These are phyloP conservation scores for Nymphalis urticae DNA, from an alignment of 2,888 invertebrate species.

Conservation along the genomic window DNA sequence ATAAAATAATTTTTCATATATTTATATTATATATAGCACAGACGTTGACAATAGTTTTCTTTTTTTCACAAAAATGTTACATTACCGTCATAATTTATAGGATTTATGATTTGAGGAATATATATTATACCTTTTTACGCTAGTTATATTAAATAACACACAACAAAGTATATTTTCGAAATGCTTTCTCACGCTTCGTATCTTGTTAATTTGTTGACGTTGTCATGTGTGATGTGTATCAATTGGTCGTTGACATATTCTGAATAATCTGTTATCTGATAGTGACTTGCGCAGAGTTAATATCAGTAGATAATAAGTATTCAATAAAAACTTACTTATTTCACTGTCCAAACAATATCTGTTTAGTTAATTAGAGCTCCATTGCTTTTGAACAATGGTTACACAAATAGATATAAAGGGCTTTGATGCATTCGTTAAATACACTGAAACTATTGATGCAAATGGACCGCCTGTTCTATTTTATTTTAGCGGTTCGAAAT, in stretches of 20 bases:
- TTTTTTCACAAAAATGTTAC: too few species aligned
- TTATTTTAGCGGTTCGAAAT: slow-evolving; percentile 85
- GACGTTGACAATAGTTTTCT: too few species aligned
- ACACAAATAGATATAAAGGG: slow-evolving; percentile 72
- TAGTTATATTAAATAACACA: too few species aligned
- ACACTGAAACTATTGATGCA: slow-evolving; percentile 75
- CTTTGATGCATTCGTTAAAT: slow-evolving; percentile 83
- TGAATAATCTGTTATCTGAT: neutral
- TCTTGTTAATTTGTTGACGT: neutral
- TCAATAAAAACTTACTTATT: neutral
- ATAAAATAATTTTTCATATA: too few species aligned
- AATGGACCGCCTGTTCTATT: slow-evolving; percentile 71
- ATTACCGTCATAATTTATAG: too few species aligned
- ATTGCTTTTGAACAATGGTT: slow-evolving; percentile 50
- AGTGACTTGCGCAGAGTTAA: neutral
- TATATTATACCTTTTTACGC: too few species aligned
- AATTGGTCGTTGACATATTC: neutral
- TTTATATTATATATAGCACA: too few species aligned
- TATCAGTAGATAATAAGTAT: neutral
- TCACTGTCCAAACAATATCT: neutral
- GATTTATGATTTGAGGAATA: too few species aligned
- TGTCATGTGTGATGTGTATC: neutral
- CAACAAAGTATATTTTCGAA: too few species aligned
- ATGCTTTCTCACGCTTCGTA: neutral
- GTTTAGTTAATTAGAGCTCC: neutral